Evolutionary conservation across 2,888 invertebrate genomes (phyloP).

Genomic region (Tipula vernalis): DNA sequence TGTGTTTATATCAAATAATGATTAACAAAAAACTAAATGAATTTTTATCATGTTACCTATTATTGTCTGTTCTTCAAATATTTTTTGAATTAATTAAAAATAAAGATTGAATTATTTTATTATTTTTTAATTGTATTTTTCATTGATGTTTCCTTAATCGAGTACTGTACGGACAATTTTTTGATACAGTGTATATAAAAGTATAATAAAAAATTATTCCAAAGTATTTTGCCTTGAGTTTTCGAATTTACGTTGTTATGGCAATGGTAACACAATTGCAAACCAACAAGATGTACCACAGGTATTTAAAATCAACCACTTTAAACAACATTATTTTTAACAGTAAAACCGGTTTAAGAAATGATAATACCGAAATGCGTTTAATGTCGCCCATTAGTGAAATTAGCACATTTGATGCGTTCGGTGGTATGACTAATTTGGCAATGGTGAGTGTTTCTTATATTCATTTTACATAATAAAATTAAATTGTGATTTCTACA

Average conservation of each 20-base stretch:
- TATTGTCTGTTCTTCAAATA: too few relatives aligned
- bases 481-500: not conserved
- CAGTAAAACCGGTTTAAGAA: not conserved
- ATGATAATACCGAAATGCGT: not conserved
- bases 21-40: too few relatives aligned
- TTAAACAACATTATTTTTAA: not conserved
- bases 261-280: not conserved
- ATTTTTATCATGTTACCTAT: too few relatives aligned
- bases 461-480: not conserved
- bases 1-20: too few relatives aligned
- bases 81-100: too few relatives aligned
- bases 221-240: not conserved
- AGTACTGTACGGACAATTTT: too few relatives aligned
- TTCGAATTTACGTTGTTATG: not conserved
- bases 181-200: too few relatives aligned
- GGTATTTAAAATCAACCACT: not conserved
- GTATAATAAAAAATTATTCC: too few relatives aligned
- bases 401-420: not conserved
- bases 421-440: not conserved
- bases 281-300: too few relatives aligned
- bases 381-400: not conserved
- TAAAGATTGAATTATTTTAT: too few relatives aligned
- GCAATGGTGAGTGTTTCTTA: not conserved
- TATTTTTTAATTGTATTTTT: too few relatives aligned
- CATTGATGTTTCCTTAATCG: too few relatives aligned